These are phyloP conservation scores for Ostrea edulis DNA, from an alignment of 1,140 invertebrate genomes.

Conservation along the genomic window DNA sequence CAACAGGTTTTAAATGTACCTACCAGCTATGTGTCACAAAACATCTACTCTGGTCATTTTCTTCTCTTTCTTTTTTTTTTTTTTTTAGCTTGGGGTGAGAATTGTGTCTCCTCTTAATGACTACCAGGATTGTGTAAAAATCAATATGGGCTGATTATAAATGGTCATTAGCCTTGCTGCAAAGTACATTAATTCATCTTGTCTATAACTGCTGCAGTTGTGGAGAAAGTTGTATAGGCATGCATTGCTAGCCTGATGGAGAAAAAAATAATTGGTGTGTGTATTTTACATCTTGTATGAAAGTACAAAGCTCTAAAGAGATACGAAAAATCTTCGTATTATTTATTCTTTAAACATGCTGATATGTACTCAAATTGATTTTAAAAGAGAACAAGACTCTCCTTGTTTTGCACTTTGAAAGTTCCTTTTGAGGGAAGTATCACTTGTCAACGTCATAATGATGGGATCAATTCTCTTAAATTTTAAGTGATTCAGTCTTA, in stretches of 20 bases:
- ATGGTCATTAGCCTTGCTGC: conserved; percentile 30
- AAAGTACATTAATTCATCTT: conserved; percentile 39
- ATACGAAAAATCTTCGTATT: neutral
- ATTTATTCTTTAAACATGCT: neutral
- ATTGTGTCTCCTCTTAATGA: conserved; percentile 32
- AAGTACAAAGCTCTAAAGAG: neutral
- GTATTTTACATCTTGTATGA: neutral
- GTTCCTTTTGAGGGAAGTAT: neutral
- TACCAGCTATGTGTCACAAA: neutral
- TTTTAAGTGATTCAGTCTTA: conserved; percentile 9
- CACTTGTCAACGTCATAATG: neutral
- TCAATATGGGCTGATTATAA: conserved; percentile 31
- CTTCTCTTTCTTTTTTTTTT: neutral
- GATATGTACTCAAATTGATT: neutral
- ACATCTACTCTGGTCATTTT: conserved; percentile 15
- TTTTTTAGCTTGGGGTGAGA: conserved; percentile 18
- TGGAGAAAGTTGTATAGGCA: neutral
- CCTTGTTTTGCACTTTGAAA: conserved; percentile 17
- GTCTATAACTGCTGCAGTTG: conserved; percentile 32
- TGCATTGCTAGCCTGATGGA: neutral
- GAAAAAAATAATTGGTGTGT: neutral
- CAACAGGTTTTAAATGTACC: neutral
- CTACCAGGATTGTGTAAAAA: conserved; percentile 30
- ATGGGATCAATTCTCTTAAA: conserved; percentile 8
- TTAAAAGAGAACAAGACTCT: neutral